These are phyloP conservation scores for Pseudomugil gertrudae DNA, from an alignment of 2,797 vertebrate species.

Conservation along the genomic window DNA sequence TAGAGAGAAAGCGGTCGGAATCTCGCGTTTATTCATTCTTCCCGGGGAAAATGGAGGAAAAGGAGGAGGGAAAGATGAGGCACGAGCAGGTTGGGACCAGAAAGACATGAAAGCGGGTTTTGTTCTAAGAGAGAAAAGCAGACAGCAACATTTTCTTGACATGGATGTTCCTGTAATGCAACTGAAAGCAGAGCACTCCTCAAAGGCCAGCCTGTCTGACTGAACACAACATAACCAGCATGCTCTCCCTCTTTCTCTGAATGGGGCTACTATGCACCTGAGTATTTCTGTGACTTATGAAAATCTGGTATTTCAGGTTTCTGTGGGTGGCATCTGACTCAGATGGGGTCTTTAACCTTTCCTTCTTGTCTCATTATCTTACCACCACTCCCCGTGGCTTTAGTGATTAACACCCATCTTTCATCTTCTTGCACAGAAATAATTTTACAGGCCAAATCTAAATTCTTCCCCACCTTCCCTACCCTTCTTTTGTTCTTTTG, in stretches of 20 bases:
- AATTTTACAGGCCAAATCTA: not conserved
- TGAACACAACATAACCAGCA: slow-evolving; percentile 73
- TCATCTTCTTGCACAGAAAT: not conserved
- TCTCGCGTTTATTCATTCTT: slow-evolving; percentile 54
- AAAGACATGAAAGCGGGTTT: slow-evolving; percentile 70
- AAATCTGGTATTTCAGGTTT: slow-evolving; percentile 47
- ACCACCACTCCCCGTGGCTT: slow-evolving; percentile 6
- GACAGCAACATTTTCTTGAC: slow-evolving; percentile 77
- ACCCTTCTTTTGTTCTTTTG: not conserved
- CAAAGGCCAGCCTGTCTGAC: slow-evolving; percentile 77
- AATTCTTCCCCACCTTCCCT: not conserved
- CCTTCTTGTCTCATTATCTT: slow-evolving; percentile 36
- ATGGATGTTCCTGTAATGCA: slow-evolving; percentile 75
- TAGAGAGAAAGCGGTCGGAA: slow-evolving; percentile 50
- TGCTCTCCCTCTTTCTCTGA: slow-evolving; percentile 54
- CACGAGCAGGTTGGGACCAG: slow-evolving; percentile 6
- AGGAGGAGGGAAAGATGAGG: slow-evolving; percentile 30
- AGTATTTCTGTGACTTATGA: slow-evolving; percentile 48
- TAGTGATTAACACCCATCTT: not conserved
- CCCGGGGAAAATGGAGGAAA: slow-evolving; percentile 40
- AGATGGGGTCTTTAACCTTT: slow-evolving; percentile 33
- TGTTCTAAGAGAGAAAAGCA: slow-evolving; percentile 68
- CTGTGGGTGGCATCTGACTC: slow-evolving; percentile 41
- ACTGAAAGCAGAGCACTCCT: slow-evolving; percentile 75
- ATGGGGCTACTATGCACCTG: slow-evolving; percentile 71